Evolutionary conservation across 2,888 invertebrate genomes (phyloP).

Genomic region (Acanthosepion pharaonis): DNA sequence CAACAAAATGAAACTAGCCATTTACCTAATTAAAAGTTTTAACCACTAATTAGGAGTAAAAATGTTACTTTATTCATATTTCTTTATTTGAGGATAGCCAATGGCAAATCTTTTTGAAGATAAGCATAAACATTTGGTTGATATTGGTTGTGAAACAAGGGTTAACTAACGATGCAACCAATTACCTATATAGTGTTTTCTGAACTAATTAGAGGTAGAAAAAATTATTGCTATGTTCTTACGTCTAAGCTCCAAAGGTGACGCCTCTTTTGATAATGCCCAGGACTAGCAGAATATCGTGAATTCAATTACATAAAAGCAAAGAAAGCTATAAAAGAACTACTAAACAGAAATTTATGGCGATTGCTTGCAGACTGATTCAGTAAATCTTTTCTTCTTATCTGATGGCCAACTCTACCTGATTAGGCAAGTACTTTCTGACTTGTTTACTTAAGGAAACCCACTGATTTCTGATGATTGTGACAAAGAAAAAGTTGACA

Average conservation of each 20-base stretch:
- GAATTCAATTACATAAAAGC: slow-evolving; percentile 6
- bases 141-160: background rate
- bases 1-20: background rate
- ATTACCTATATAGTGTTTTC: background rate
- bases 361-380: background rate
- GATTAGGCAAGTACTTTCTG: background rate
- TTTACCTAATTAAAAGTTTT: background rate
- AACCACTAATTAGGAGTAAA: background rate
- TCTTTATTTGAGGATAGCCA: background rate
- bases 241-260: background rate
- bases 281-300: background rate
- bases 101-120: background rate
- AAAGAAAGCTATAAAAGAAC: background rate
- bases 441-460: background rate
- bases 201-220: background rate
- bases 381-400: slow-evolving; percentile 14
- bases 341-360: background rate
- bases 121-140: background rate
- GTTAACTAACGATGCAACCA: slow-evolving; percentile 16
- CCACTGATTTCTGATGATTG: background rate
- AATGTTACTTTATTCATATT: background rate
- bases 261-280: background rate
- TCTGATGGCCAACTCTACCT: background rate
- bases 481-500: background rate
- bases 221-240: background rate